Evolutionary conservation across 2,888 invertebrate genomes (phyloP), one percentile per base, ranked within the genome.

Genomic region (Epinotia ramella): DNA sequence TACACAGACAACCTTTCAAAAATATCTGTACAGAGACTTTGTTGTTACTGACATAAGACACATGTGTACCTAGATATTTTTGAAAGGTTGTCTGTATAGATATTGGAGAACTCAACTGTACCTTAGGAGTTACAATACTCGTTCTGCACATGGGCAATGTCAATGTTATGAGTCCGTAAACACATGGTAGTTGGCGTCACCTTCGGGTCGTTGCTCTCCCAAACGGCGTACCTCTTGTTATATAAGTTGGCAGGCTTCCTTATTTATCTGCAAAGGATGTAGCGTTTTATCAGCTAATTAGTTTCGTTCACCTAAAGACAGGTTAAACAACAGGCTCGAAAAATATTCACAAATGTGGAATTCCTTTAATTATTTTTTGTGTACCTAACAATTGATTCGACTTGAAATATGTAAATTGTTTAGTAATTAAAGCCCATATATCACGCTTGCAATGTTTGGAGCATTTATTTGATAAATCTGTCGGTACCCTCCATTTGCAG

Each of bases 111-210:
- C n/a, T n/a, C n/a, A n/a, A n/a, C n/a, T n/a, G n/a, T n/a, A n/a
- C n/a, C n/a, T n/a, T n/a, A n/a, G n/a, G n/a, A n/a, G n/a, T n/a
- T n/a, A n/a, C n/a, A n/a, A n/a, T n/a, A 53, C 53, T 53, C 13
- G 53, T 53, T n/a, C n/a, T 53, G n/a, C 53, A 7, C 53, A 71
- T 56, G 53, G 20, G 24, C 70, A 67, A 76, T 57, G 76, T 72
- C 76, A 76, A 76, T 76, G 76, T 63, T 57, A 71, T 53, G 66
- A 33, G 56, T 63, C 20, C 56, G 62, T 63, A 73, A 71, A 73
- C 62, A 59, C 70, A 53, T 28, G 72, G 78, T 78, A 77, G 77
- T 77, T 78, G 78, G 77, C 76, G 79, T 71, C 76, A 67, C 24
- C 40, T 40, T 24, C 13, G 33, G 67, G 76, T 76, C 76, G 62